Evolutionary conservation across 2,797 vertebrate genomes (phyloP).

Genomic region (Phylloscopus collybita): DNA sequence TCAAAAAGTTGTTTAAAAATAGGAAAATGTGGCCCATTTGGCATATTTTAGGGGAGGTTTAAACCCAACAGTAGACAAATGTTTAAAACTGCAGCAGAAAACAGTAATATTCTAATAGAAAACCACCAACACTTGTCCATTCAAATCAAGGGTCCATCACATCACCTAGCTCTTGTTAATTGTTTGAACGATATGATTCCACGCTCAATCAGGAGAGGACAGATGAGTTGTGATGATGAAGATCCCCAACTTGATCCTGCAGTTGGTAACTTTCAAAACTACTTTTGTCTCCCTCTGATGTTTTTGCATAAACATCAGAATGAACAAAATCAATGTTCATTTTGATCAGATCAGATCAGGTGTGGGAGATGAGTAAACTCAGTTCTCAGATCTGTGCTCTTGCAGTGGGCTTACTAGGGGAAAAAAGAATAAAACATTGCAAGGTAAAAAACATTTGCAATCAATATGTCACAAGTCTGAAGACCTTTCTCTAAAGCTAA

Average conservation of each 20-base stretch:
- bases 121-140: neutral
- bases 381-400: neutral
- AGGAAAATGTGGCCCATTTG: neutral
- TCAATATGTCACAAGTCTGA: neutral
- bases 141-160: neutral
- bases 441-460: neutral
- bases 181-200: neutral
- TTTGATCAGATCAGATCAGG: neutral
- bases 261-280: neutral
- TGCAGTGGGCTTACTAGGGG: neutral
- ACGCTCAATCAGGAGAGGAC: neutral
- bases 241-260: accelerated
- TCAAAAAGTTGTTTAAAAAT: neutral
- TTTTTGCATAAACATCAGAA: neutral
- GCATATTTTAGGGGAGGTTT: neutral
- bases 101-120: neutral
- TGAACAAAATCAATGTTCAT: neutral
- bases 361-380: neutral
- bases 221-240: neutral
- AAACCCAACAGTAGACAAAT: neutral
- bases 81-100: neutral
- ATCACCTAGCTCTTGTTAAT: neutral
- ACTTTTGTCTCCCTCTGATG: neutral
- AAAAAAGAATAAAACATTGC: conserved; percentile 12
- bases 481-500: neutral